Base-by-base conservation (phyloP, 2,797 vertebrate species). In the Arrhamphus sclerolepis region DNA sequence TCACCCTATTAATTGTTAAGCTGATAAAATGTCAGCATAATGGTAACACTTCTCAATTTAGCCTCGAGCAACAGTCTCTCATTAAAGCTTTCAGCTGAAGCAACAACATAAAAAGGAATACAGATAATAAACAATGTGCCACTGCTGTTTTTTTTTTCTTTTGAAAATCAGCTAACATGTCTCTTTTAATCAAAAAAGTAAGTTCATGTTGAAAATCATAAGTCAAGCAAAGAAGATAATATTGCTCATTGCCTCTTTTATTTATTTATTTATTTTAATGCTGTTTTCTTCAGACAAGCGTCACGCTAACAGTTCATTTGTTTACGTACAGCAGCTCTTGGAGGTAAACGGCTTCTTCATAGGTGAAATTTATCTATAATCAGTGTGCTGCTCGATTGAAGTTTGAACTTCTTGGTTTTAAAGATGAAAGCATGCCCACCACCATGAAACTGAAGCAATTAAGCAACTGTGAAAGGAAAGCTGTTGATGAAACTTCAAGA, bases 1-100 rank as follows among this genome's bases (percentile, higher is more conserved):
- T 56, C 49, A 61, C 64, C 22, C 18, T 59, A 56, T 69, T 81
- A 81, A 82, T 78, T 77, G 56, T 66, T 58, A 11, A 17, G 62
- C 62, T 77, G 77, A 82, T 79, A 64, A 65, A 46, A 28, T 17
- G 19, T 64, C 54, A 71, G 7, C 20, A 48, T 59, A 42, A 79
- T 42, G 18, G 65, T 20, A 65, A 61, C 20, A 34, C 67, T 58
- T 79, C 42, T 68, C 56, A 52, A 66, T 71, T 61, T 65, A 41
- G 44, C 59, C 52, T 40, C 52, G 13, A 58, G 69, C 72, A 51
- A 47, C n/a, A 20, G 54, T 29, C 13, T 56, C 50, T 60, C 18
- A 50, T 53, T 80, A 46, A 26, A 38, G 11, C 31, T 63, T 70
- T 66, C 57, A 62, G 21, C 66, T 34, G 42, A 72, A 51, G 57